phyloP scores from a whole-genome alignment of 1,140 invertebrate species.

The Leptoteleia sp. region DNA sequence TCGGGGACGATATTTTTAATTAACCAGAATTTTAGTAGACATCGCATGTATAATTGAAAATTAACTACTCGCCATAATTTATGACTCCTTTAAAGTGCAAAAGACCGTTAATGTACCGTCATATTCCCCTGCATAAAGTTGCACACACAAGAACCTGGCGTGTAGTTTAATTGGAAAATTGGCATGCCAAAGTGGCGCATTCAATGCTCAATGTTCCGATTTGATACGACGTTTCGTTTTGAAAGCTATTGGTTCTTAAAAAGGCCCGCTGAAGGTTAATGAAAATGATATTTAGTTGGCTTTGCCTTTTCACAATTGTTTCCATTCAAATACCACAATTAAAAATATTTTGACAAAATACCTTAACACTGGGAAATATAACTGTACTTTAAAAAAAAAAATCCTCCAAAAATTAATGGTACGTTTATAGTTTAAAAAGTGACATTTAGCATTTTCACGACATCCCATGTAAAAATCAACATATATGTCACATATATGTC shows the following conservation, averaged over 20 bases:
- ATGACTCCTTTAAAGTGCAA: constrained; percentile 1
- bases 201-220: constrained; percentile 19
- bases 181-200: constrained; percentile 16
- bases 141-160: constrained; percentile 21
- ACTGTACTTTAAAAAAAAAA: no score
- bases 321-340: no score
- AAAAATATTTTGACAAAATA: no score
- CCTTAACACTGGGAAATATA: no score
- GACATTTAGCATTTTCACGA: no score
- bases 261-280: neutral
- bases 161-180: constrained; percentile 38
- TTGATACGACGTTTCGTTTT: constrained; percentile 6
- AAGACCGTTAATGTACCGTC: constrained; percentile 2
- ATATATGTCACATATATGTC: no score
- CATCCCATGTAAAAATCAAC: no score
- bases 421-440: no score
- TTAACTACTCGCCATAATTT: neutral
- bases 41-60: neutral
- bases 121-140: constrained; percentile 8
- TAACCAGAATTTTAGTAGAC: neutral
- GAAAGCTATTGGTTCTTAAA: constrained; percentile 1
- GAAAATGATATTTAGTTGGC: constrained; percentile 7
- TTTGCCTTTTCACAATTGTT: no score
- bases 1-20: no score
- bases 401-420: no score